Conservation (phyloP, 2,113 vertebrate genomes). For the Grallaria varia region DNA sequence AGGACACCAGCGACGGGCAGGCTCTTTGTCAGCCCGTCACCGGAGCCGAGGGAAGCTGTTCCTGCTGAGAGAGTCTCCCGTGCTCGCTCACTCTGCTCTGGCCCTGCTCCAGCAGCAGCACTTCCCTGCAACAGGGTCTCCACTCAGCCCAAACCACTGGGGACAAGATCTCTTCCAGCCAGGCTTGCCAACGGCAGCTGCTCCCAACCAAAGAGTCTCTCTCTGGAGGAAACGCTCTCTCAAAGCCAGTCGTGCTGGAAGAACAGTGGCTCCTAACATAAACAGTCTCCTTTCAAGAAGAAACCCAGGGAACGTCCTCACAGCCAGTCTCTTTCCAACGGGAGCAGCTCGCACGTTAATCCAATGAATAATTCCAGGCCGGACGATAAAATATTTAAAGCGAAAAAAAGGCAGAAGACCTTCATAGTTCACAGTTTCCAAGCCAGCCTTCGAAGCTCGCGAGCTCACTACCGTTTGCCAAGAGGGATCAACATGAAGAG, state of each 20-base stretch:
- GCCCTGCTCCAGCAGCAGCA: slow-evolving; percentile 59
- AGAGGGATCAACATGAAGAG: slow-evolving; percentile 34
- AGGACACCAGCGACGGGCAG: background rate
- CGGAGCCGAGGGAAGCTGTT: background rate
- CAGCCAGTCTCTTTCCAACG: slow-evolving; percentile 43
- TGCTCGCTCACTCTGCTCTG: background rate
- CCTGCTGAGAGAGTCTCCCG: background rate
- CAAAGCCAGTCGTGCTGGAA: slow-evolving; percentile 1
- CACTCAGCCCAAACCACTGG: slow-evolving; percentile 27
- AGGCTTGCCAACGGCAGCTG: slow-evolving; percentile 41
- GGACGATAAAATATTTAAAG: slow-evolving; percentile 69
- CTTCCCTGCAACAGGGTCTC: slow-evolving; percentile 55
- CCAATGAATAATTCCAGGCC: slow-evolving; percentile 68
- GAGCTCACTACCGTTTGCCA: slow-evolving; percentile 42
- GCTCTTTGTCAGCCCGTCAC: background rate
- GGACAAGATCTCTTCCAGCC: slow-evolving; percentile 31
- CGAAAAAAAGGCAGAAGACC: background rate
- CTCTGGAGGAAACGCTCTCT: background rate
- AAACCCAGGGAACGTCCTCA: slow-evolving; percentile 8
- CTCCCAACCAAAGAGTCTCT: slow-evolving; percentile 17
- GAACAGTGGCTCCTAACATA: background rate
- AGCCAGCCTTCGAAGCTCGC: slow-evolving; percentile 31
- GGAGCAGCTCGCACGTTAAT: slow-evolving; percentile 49
- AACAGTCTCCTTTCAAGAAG: background rate
- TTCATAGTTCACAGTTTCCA: slow-evolving; percentile 36